Conservation (phyloP, 2,888 invertebrate species). For the Tryphoninae sp. region DNA sequence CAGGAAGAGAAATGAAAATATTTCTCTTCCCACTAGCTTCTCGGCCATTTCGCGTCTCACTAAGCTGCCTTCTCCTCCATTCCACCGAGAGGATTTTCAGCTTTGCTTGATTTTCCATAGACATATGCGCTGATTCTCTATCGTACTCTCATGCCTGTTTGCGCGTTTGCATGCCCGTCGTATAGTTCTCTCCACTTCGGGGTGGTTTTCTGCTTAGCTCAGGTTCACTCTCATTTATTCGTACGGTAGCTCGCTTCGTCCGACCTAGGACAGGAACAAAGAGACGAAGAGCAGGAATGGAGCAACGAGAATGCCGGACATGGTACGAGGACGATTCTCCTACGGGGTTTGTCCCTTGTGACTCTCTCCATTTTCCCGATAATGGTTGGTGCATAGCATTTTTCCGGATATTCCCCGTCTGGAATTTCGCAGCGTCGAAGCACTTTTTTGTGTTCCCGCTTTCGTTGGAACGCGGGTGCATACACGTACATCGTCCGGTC, state of each 20-base stretch:
- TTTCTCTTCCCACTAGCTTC: not conserved
- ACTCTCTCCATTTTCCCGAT: slow-evolving; percentile 50
- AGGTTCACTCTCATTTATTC: slow-evolving; percentile 26
- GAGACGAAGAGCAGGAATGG: not conserved
- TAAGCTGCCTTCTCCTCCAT: slow-evolving; percentile 35
- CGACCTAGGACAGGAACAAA: slow-evolving; percentile 8
- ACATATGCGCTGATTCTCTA: slow-evolving; percentile 49
- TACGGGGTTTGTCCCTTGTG: slow-evolving; percentile 36
- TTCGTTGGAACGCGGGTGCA: not conserved
- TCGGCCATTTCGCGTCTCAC: not conserved
- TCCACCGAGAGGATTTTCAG: slow-evolving; percentile 48
- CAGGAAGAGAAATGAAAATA: slow-evolving; percentile 5
- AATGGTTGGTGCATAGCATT: slow-evolving; percentile 50
- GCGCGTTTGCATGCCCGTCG: not conserved
- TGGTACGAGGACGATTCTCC: slow-evolving; percentile 5
- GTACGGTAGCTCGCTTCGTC: slow-evolving; percentile 21
- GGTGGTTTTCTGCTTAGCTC: slow-evolving; percentile 36
- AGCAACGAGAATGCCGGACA: slow-evolving; percentile 20
- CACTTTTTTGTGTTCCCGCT: slow-evolving; percentile 1
- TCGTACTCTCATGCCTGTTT: slow-evolving; percentile 14
- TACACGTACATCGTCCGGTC: not conserved
- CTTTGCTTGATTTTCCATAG: slow-evolving; percentile 48
- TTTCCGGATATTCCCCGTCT: slow-evolving; percentile 50
- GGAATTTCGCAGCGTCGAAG: slow-evolving; percentile 21
- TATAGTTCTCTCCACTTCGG: not conserved